Evolutionary conservation across 2,113 vertebrate genomes (phyloP).

Genomic region (Ursus arctos): DNA sequence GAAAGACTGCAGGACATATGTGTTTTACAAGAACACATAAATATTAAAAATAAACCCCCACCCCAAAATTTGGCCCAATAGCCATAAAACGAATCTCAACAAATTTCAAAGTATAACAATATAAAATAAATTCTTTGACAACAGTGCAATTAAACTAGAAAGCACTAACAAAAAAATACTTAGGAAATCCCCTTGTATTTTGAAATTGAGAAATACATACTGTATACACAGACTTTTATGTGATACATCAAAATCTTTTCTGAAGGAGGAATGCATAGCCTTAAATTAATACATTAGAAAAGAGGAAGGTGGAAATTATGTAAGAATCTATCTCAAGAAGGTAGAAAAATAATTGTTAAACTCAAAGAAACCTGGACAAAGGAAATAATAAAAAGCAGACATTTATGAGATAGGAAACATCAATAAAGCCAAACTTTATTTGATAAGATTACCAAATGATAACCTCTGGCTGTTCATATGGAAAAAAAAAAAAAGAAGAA

Average conservation of each 20-base stretch:
- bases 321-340: background rate
- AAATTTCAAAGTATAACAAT: background rate
- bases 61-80: background rate
- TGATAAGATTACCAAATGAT: background rate
- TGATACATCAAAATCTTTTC: background rate
- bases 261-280: background rate
- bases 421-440: background rate
- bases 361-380: background rate
- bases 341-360: background rate
- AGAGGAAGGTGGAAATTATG: constrained; percentile 1
- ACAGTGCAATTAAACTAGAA: background rate
- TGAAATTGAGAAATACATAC: constrained; percentile 11
- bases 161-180: background rate
- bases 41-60: background rate
- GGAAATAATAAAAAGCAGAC: background rate
- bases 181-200: background rate
- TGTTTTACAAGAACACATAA: background rate
- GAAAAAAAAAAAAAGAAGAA: background rate
- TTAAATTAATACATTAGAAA: constrained; percentile 30
- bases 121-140: constrained; percentile 14
- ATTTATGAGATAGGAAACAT: background rate
- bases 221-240: background rate
- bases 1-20: background rate
- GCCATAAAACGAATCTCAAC: background rate
- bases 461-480: background rate